Evolutionary conservation across 2,797 vertebrate species (phyloP).

Genomic region (Chelon auratus): DNA sequence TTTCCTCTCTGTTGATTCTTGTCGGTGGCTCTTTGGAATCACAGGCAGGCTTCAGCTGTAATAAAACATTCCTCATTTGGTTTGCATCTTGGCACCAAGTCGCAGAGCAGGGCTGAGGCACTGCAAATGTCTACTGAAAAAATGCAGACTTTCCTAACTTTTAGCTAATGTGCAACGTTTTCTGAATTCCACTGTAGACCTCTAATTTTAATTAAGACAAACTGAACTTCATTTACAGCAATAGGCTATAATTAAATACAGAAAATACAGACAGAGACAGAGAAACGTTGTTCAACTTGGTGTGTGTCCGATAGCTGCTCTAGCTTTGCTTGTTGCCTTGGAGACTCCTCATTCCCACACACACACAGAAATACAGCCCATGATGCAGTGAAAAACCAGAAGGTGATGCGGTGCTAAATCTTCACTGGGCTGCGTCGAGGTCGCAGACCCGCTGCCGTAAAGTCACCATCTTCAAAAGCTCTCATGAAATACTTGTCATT

Average conservation of each 20-base stretch:
- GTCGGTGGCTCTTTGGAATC: slow-evolving; percentile 54
- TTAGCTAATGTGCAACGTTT: slow-evolving; percentile 34
- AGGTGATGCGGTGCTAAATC: slow-evolving; percentile 78
- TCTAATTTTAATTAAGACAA: neutral
- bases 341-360: slow-evolving; percentile 33
- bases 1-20: slow-evolving; percentile 51
- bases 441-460: slow-evolving; percentile 75
- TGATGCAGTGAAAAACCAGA: slow-evolving; percentile 75
- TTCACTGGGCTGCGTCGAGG: slow-evolving; percentile 64
- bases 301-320: slow-evolving; percentile 5
- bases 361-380: slow-evolving; percentile 17
- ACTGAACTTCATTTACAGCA: slow-evolving; percentile 1
- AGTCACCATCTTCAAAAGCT: slow-evolving; percentile 77
- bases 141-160: slow-evolving; percentile 13
- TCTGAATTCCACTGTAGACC: neutral
- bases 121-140: slow-evolving; percentile 9
- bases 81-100: slow-evolving; percentile 52
- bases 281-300: neutral
- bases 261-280: neutral
- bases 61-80: slow-evolving; percentile 69
- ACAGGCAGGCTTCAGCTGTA: slow-evolving; percentile 55
- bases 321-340: slow-evolving; percentile 46
- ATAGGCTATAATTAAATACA: neutral
- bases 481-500: slow-evolving; percentile 81
- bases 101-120: slow-evolving; percentile 24